Evolutionary conservation across 2,888 invertebrate genomes (phyloP).

Genomic region (Camptogramma bilineatum): DNA sequence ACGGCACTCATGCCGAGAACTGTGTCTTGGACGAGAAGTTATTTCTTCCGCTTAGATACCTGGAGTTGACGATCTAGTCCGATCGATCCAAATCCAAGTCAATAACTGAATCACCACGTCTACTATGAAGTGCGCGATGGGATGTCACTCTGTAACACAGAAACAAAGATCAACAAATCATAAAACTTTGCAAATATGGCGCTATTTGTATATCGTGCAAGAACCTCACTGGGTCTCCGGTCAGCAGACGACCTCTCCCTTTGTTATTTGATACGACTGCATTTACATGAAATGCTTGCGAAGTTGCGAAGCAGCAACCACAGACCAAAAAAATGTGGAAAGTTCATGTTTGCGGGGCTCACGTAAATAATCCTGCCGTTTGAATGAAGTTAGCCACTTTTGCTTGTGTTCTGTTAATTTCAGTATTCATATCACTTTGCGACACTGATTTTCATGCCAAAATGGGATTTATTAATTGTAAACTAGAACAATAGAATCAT

Average conservation of each 20-base stretch:
- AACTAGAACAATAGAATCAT: too few relatives aligned
- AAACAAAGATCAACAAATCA: slow-evolving; percentile 35
- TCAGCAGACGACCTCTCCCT: slow-evolving; percentile 43
- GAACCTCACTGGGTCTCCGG: slow-evolving; percentile 41
- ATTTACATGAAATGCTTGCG: slow-evolving; percentile 8
- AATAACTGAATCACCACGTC: background rate
- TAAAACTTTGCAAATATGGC: slow-evolving; percentile 37
- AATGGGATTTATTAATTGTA: too few relatives aligned
- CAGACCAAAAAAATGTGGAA: too few relatives aligned
- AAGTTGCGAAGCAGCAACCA: too few relatives aligned
- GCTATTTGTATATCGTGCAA: slow-evolving; percentile 47
- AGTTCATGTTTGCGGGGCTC: too few relatives aligned
- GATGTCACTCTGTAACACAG: slow-evolving; percentile 27
- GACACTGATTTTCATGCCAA: too few relatives aligned
- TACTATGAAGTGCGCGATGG: background rate
- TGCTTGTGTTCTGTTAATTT: too few relatives aligned
- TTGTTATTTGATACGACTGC: slow-evolving; percentile 30
- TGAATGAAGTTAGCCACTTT: too few relatives aligned
- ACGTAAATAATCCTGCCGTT: too few relatives aligned
- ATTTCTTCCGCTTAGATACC: slow-evolving; percentile 4
- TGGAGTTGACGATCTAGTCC: background rate
- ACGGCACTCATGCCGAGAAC: slow-evolving; percentile 22
- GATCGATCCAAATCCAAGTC: background rate
- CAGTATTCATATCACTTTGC: too few relatives aligned
- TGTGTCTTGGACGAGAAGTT: slow-evolving; percentile 20